A percentile compares a stretch with the other conserved stretches of the same genome.
Conservation (phyloP, 2,113 vertebrate species). For the Halichoerus grypus region DNA sequence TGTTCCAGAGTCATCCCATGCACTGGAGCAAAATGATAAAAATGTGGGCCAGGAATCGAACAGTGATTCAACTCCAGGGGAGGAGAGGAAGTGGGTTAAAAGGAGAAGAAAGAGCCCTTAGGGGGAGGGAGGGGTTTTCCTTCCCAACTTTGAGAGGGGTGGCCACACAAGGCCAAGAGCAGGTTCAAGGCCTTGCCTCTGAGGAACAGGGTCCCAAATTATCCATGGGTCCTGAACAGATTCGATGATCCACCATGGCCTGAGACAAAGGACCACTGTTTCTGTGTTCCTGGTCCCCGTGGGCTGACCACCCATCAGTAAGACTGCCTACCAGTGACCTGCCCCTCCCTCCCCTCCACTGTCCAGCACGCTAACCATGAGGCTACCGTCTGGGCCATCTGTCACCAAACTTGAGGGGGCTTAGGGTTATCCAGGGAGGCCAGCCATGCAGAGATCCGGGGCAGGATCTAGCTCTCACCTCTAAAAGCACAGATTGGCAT, state of each 20-base stretch:
- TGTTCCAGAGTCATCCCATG: not conserved
- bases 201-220: not conserved
- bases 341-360: not conserved
- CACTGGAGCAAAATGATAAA: not conserved
- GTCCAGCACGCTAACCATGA: fast-evolving
- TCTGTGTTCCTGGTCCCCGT: not conserved
- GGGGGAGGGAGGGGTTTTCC: not conserved
- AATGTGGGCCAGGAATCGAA: not conserved
- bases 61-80: not conserved
- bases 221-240: not conserved
- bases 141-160: not conserved
- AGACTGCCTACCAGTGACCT: not conserved
- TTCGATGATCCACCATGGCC: no score
- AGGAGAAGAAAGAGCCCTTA: not conserved
- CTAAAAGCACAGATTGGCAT: not conserved
- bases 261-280: not conserved
- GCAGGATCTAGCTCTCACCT: not conserved
- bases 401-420: not conserved
- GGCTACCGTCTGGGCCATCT: not conserved
- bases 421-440: not conserved
- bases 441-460: not conserved
- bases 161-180: not conserved
- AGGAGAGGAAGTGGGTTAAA: not conserved
- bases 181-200: not conserved
- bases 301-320: fast-evolving